Evolutionary conservation across 2,113 vertebrate species (phyloP).

Genomic region (Sylvia atricapilla): DNA sequence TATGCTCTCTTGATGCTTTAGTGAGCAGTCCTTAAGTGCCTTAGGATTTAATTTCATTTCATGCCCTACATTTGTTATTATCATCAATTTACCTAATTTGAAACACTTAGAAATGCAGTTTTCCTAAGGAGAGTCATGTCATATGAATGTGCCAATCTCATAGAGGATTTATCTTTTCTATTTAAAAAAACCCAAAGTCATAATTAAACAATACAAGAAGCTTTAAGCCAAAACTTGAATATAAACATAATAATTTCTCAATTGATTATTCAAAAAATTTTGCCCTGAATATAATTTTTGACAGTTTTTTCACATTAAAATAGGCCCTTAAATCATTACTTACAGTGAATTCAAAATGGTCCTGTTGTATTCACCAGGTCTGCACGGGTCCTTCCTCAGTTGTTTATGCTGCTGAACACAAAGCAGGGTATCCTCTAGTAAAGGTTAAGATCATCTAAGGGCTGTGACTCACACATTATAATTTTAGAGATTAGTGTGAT

Average conservation of each 20-base stretch:
- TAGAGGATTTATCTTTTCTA: background rate
- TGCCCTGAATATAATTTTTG: background rate
- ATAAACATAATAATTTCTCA: background rate
- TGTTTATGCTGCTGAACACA: conserved; percentile 43
- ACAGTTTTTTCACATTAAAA: background rate
- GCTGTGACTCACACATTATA: conserved; percentile 60
- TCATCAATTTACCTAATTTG: background rate
- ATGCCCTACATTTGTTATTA: background rate
- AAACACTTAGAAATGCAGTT: background rate
- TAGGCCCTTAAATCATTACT: background rate
- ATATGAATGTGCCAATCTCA: background rate
- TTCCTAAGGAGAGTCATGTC: background rate
- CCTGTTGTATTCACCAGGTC: conserved; percentile 17
- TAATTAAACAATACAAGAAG: background rate
- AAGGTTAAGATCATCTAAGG: conserved; percentile 56
- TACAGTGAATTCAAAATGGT: conserved; percentile 12
- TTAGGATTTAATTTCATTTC: background rate
- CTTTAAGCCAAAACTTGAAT: background rate
- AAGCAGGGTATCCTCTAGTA: conserved; percentile 59
- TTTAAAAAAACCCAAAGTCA: fast-evolving
- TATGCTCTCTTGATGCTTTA: background rate
- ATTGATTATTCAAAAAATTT: background rate
- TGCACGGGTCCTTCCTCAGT: conserved; percentile 38
- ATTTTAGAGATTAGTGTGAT: conserved; percentile 62
- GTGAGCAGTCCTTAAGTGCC: background rate